Evolutionary conservation across 2,113 vertebrate species (phyloP).

Genomic region (Eclectus roratus): DNA sequence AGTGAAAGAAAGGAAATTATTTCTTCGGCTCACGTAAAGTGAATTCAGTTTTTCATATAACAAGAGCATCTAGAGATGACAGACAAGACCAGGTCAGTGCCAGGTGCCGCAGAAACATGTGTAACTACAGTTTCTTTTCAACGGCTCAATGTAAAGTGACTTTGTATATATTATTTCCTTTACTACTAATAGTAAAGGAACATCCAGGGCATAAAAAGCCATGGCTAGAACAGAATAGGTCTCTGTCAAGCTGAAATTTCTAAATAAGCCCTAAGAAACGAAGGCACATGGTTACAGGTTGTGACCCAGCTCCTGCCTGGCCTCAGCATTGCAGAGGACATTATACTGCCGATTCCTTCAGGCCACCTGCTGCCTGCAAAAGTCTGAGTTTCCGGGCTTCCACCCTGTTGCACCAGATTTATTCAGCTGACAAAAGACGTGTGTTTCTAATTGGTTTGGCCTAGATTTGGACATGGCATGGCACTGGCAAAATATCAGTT

Average conservation of each 20-base stretch:
- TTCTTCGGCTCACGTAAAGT: not conserved
- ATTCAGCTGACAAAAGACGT: not conserved
- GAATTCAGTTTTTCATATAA: constrained; percentile 45
- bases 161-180: not conserved
- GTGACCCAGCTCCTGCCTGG: not conserved
- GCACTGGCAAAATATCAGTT: not conserved
- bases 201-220: not conserved
- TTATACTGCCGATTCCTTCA: not conserved
- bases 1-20: constrained; percentile 36
- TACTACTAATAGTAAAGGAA: not conserved
- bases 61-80: constrained; percentile 18
- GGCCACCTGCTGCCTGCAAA: not conserved
- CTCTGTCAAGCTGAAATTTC: not conserved
- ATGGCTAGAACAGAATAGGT: not conserved
- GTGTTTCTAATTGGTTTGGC: not conserved
- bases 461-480: not conserved
- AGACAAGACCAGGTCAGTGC: constrained; percentile 1
- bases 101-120: constrained; percentile 14
- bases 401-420: not conserved
- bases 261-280: not conserved
- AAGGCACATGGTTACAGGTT: not conserved
- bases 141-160: not conserved
- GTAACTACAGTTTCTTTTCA: constrained; percentile 13
- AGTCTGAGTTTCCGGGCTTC: not conserved
- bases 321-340: not conserved